Percentiles rank a stretch among this genome's conserved stretches.
phyloP scores from a whole-genome alignment of 2,113 vertebrate species.

The Bujurquina vittata region DNA sequence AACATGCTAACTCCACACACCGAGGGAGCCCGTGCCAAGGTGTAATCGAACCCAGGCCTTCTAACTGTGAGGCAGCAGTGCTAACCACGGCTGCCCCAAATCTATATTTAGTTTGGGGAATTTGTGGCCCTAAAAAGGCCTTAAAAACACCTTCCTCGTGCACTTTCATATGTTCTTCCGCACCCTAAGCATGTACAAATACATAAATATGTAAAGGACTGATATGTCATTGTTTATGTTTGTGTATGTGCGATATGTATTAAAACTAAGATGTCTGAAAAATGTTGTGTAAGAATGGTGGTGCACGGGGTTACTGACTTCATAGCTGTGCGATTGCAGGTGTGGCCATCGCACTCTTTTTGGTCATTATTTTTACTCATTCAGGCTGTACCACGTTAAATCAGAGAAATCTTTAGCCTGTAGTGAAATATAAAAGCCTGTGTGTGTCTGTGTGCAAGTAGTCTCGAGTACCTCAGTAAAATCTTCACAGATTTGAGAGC shows the following conservation, averaged over 20 bases:
- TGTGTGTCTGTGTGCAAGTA: neutral
- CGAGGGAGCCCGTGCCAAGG: no score
- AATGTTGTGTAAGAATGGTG: no score
- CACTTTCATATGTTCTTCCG: no score
- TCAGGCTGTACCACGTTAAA: neutral
- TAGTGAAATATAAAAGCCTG: neutral
- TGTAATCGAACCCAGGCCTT: no score
- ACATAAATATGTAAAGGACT: neutral
- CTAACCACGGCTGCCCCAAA: no score
- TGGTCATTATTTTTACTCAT: neutral
- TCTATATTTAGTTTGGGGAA: no score
- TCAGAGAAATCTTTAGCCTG: neutral
- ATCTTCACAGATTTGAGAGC: neutral
- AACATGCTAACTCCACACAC: no score
- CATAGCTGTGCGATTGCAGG: neutral
- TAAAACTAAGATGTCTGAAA: no score
- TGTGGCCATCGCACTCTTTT: neutral
- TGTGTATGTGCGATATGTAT: neutral
- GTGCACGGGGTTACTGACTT: neutral
- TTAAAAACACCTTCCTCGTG: no score
- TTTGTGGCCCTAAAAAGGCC: no score
- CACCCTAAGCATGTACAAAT: no score
- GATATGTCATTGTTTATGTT: neutral
- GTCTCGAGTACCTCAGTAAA: neutral
- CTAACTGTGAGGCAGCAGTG: no score